phyloP scores from a whole-genome alignment of 2,113 vertebrate species.

The Rhinolophus ferrumequinum region DNA sequence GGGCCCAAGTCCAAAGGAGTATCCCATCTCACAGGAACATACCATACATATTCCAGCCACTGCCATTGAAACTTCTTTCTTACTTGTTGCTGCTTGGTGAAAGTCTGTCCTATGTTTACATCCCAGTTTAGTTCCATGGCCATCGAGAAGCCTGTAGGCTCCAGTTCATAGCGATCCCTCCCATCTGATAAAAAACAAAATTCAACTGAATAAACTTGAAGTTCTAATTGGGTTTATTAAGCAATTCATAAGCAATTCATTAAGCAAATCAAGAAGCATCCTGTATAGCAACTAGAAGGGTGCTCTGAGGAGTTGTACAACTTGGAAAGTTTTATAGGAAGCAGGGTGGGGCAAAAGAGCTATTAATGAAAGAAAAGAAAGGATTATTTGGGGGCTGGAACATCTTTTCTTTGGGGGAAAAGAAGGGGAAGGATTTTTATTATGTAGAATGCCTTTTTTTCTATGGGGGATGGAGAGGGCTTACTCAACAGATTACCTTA shows the following conservation, averaged over 20 bases:
- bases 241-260: neutral
- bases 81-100: neutral
- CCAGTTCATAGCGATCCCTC: neutral
- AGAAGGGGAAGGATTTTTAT: neutral
- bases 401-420: neutral
- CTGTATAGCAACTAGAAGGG: neutral
- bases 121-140: neutral
- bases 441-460: neutral
- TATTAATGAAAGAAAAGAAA: neutral
- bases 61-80: neutral
- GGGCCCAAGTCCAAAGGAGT: too few species aligned
- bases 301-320: neutral
- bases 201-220: too few species aligned
- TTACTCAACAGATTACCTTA: neutral
- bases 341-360: neutral
- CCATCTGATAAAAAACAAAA: neutral
- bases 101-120: neutral
- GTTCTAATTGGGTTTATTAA: too few species aligned
- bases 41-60: neutral
- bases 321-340: neutral
- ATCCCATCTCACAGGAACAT: neutral
- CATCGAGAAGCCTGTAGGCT: neutral
- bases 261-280: neutral
- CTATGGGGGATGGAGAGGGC: neutral
- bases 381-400: neutral